Evolutionary conservation across 1,140 invertebrate genomes (phyloP).

Genomic region (Drosophila kepulauana): DNA sequence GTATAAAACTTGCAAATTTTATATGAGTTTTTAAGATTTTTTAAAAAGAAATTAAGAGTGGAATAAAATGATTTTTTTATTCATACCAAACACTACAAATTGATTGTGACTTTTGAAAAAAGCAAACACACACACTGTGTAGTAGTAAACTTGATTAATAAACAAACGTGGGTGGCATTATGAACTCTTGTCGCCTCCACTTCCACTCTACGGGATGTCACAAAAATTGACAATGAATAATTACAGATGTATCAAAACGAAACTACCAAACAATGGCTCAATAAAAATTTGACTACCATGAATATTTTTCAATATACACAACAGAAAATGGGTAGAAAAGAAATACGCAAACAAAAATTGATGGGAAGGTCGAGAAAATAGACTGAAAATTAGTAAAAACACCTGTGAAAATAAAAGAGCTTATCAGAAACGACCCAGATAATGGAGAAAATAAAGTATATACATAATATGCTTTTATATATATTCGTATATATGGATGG

Average conservation of each 20-base stretch:
- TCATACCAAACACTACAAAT: background rate
- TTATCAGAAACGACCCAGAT: constrained; percentile 64
- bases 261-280: constrained; percentile 52
- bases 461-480: constrained; percentile 13
- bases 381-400: constrained; percentile 57
- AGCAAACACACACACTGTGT: too few species aligned
- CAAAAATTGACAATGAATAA: constrained; percentile 45
- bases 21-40: background rate
- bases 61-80: too few species aligned
- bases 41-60: constrained; percentile 4
- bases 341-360: constrained; percentile 21
- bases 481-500: background rate
- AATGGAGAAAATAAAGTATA: constrained; percentile 35
- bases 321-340: constrained; percentile 33
- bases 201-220: background rate
- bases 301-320: constrained; percentile 53
- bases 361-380: constrained; percentile 32
- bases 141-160: background rate
- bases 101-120: too few species aligned
- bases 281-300: constrained; percentile 48
- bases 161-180: constrained; percentile 28
- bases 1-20: background rate
- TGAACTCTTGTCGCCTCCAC: background rate
- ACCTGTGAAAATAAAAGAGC: constrained; percentile 74
- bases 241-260: constrained; percentile 48